These are phyloP conservation scores for Myopa testacea DNA, from an alignment of 2,888 invertebrate genomes.

Conservation along the genomic window DNA sequence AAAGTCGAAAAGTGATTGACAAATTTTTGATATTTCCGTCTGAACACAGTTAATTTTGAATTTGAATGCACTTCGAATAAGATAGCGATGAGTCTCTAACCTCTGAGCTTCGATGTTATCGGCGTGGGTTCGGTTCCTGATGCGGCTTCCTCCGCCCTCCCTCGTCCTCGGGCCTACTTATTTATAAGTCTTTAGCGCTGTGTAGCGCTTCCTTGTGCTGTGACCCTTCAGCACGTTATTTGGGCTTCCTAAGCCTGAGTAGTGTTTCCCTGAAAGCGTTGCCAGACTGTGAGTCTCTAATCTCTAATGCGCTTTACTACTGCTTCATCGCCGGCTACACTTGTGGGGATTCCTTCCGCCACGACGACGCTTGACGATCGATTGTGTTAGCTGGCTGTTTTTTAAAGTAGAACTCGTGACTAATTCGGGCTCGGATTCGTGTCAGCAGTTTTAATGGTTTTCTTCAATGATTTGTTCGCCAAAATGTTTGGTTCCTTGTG, in stretches of 20 bases:
- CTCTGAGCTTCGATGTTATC: too few relatives aligned
- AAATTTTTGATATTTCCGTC: too few relatives aligned
- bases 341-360: slow-evolving; percentile 30
- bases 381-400: neutral
- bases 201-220: too few relatives aligned
- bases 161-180: too few relatives aligned
- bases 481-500: neutral
- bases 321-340: neutral
- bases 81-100: too few relatives aligned
- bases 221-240: neutral
- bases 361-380: neutral
- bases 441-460: neutral
- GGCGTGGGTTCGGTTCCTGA: too few relatives aligned
- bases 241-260: slow-evolving; percentile 6
- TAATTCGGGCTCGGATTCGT: neutral
- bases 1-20: too few relatives aligned
- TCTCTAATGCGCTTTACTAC: slow-evolving; percentile 35
- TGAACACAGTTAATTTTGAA: too few relatives aligned
- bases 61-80: too few relatives aligned
- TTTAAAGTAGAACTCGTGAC: neutral
- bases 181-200: too few relatives aligned
- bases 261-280: neutral
- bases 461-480: neutral
- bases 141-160: too few relatives aligned
- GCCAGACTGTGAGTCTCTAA: slow-evolving; percentile 27